Conservation (phyloP, 2,888 invertebrate species). For the Macaria liturata region DNA sequence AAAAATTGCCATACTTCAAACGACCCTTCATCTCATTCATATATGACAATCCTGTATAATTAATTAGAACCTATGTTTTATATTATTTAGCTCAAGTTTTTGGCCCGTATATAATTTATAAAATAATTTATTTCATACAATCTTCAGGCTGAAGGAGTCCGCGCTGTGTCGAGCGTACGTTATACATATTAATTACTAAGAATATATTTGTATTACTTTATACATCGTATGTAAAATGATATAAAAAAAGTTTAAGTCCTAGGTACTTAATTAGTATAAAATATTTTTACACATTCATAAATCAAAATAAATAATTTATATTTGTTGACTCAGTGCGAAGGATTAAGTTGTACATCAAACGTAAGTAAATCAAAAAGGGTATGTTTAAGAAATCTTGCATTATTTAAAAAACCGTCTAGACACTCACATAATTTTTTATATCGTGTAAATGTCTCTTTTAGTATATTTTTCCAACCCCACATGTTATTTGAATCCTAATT, state of each 20-base stretch:
- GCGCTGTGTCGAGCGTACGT: neutral
- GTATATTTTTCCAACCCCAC: neutral
- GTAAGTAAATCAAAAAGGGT: neutral
- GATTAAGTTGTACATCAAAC: constrained; percentile 3
- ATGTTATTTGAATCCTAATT: neutral
- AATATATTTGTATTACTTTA: no score
- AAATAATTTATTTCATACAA: neutral
- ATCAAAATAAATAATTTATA: neutral
- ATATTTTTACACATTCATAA: neutral
- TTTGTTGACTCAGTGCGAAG: constrained; percentile 5
- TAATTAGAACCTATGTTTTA: no score
- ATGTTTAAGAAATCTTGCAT: no score
- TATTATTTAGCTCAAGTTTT: no score
- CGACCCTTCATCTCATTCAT: no score
- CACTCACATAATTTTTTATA: no score
- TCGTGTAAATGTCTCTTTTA: neutral
- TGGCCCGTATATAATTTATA: neutral
- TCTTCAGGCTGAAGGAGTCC: constrained; percentile 4
- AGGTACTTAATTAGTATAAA: neutral
- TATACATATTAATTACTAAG: neutral
- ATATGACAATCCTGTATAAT: no score
- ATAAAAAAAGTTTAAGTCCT: no score
- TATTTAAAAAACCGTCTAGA: no score
- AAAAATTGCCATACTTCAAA: no score
- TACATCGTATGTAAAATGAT: no score